Evolutionary conservation across 2,113 vertebrate genomes (phyloP), one percentile per base, ranked within the genome.

Genomic region (Saiga tatarica): DNA sequence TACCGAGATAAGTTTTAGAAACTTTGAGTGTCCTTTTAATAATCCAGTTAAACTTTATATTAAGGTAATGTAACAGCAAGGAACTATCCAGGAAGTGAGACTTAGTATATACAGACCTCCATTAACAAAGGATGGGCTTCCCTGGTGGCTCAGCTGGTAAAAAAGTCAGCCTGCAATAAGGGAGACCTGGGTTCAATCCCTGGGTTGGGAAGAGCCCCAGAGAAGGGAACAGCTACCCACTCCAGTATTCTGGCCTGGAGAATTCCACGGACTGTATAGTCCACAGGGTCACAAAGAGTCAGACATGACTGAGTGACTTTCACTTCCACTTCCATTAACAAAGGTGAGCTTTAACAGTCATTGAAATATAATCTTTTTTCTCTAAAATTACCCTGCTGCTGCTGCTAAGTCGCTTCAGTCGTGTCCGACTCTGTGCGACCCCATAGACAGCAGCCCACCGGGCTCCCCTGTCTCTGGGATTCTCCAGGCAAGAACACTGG

Each of bases 391-490:
- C n/a, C n/a, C 64, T 36, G 62, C 7, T 64, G 33, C 30, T 64
- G 33, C 64, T n/a, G 64, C 64, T 67, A 67, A 36, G 62, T 19
- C 1, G 2, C 13, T 9, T n/a, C 33, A 67, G 64, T 67, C 4
- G 4, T n/a, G 33, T n/a, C 33, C 0, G 8, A 67, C 33, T 36
- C 33, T 10, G 33, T 67, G 33, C 1, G 4, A 67, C 16, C 64
- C 33, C 64, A 19, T 5, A 67, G 64, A n/a, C 1, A 2, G 64
- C 64, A 67, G 33, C 64, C 16, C 33, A 67, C 33, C 4, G 0
- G 64, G 64, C 16, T 67, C 33, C 64, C 64, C 30, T 0, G 0
- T 5, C 16, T 2, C 64, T n/a, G 33, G 64, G 33, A 67, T 67
- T n/a, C 7, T 67, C 33, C 33, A 67, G 64, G 64, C 64, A 67